Evolutionary conservation across 2,888 invertebrate species (phyloP).

Genomic region (Ganaspis brasiliensis): DNA sequence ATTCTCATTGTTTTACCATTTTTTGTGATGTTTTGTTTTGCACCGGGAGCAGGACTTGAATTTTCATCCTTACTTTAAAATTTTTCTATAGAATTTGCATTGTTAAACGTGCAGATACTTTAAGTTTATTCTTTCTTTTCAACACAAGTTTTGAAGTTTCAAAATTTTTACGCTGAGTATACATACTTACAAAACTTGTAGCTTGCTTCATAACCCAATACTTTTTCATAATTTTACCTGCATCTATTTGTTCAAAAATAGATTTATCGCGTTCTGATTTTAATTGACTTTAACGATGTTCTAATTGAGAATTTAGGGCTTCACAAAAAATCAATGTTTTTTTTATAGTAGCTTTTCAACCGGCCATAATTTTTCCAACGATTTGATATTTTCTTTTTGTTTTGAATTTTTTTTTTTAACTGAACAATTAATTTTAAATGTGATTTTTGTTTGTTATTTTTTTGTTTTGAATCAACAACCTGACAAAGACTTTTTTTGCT

Average conservation of each 20-base stretch:
- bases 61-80: conserved; percentile 47
- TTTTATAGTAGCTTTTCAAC: conserved; percentile 32
- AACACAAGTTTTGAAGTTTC: conserved; percentile 9
- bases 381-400: not conserved
- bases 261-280: conserved; percentile 42
- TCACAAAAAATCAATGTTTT: conserved; percentile 37
- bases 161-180: conserved; percentile 42
- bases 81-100: conserved; percentile 42
- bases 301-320: conserved; percentile 43
- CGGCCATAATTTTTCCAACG: conserved; percentile 29
- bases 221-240: conserved; percentile 45
- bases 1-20: conserved; percentile 44
- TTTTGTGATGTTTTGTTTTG: conserved; percentile 44
- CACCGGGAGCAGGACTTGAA: conserved; percentile 42
- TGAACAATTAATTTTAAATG: too few relatives aligned
- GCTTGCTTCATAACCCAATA: conserved; percentile 33
- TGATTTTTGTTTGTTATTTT: too few relatives aligned
- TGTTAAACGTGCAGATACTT: not conserved
- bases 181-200: conserved; percentile 26
- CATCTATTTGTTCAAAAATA: conserved; percentile 20
- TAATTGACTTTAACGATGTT: conserved; percentile 28
- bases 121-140: conserved; percentile 45
- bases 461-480: too few relatives aligned
- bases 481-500: too few relatives aligned
- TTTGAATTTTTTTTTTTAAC: not conserved